Base-by-base conservation (phyloP, 2,797 vertebrate genomes). In the Sebastes itinus region DNA sequence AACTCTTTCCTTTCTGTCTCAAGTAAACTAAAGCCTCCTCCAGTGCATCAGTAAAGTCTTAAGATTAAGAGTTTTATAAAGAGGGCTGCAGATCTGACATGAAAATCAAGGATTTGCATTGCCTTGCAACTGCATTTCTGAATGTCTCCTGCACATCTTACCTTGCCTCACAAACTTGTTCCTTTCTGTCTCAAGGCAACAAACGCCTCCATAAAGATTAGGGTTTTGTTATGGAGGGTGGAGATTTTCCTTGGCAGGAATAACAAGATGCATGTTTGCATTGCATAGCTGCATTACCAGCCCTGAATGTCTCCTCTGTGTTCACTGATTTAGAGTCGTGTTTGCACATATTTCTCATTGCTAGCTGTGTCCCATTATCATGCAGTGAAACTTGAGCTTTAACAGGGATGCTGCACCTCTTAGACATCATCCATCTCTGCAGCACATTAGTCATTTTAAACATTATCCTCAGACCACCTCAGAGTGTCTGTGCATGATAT, bases 361-460 rank as follows among this genome's bases (percentile, higher is more conserved):
- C 27, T 11, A 32, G 25, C 49, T 35, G 42, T 22, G 59, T 72
- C 52, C 54, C 54, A 4, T 46, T 9, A 30, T 59, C 52, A 46
- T 56, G 76, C 74, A 67, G 23, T 49, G 69, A 58, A 67, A 68
- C 56, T 33, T 7, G 63, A 66, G 25, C 62, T 52, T 54, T 10
- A 16, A 16, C 22, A 23, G 35, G 22, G 82, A 88, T 77, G 84
- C 82, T 69, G 77, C 72, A 32, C 30, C 72, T 82, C 64, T 25
- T 42, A 14, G 38, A 42, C 38, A 42, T 42, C 38, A 42, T 13
- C 77, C 80, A 38, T 42, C 75, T 18, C 80, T 85, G 83, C 85
- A 81, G 80, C 16, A n/a, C 2, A 67, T 4, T 1, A 22, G 11
- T 49, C 65, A 5, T 4, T 7, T 30, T 28, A 81, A 20, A 52